Evolutionary conservation across 2,888 invertebrate genomes (phyloP).

Genomic region (Parnassius orleans): DNA sequence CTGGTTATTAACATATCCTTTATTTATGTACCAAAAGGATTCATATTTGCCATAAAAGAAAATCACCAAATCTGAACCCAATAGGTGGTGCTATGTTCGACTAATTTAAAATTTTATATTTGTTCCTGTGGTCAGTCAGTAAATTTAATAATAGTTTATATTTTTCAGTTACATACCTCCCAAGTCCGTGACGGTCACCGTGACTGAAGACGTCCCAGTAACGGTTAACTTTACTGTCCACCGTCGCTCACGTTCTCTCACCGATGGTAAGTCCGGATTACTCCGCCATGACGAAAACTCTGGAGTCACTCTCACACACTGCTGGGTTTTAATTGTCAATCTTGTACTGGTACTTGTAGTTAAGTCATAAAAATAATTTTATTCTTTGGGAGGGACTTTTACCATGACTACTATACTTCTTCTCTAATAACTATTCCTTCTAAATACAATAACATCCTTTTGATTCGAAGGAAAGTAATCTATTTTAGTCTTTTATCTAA

Average conservation of each 20-base stretch:
- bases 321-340: conserved; percentile 50
- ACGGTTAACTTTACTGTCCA: conserved; percentile 48
- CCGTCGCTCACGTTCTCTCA: conserved; percentile 45
- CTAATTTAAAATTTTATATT: no score
- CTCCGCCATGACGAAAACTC: conserved; percentile 52
- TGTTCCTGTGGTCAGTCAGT: not conserved
- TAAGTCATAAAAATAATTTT: conserved; percentile 29
- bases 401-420: no score
- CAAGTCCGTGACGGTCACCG: conserved; percentile 39
- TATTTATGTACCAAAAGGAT: no score
- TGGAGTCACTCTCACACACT: conserved; percentile 51
- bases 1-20: no score
- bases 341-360: conserved; percentile 51
- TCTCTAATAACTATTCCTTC: no score
- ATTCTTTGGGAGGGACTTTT: not conserved
- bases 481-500: no score
- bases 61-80: no score
- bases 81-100: no score
- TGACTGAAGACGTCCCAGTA: conserved; percentile 53
- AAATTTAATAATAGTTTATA: not conserved
- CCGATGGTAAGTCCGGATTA: conserved; percentile 56
- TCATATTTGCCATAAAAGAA: no score
- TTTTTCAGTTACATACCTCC: conserved; percentile 48
- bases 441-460: no score
- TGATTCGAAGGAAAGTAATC: no score